Base-by-base conservation (phyloP, 2,797 vertebrate species). In the Trachurus trachurus region DNA sequence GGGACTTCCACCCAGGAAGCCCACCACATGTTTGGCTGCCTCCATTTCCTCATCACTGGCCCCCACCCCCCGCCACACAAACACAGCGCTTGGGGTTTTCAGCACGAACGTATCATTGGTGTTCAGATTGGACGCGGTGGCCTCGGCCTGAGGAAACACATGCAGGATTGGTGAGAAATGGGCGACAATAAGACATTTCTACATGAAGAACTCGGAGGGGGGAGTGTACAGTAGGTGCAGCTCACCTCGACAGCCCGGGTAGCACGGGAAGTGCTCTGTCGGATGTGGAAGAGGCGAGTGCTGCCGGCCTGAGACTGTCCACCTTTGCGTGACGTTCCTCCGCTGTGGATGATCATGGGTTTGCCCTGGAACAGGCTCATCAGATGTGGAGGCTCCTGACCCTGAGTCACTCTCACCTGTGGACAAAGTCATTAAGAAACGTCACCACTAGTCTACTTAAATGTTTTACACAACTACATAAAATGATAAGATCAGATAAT, bases 41-140 rank as follows among this genome's bases (percentile, higher is more conserved):
- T n/a, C 22, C 78, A 92, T 50, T 76, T 96, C 96, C 72, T 93
- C 93, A 0, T 92, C 91, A 11, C 85, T 94, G 70, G 95, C 95
- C 0, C 95, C 96, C 6, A 87, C 40, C 0, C 96, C 96, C n/a
- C 66, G 88, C 96, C 96, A 96, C 68, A 96, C 80, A 71, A 74
- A 94, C 73, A 92, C 2, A 11, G 54, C 72, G 0, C 6, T 62
- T 0, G 88, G 57, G 5, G 75, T 15, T 79, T 96, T 96, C 82
- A 96, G 89, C 82, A 96, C 95, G 73, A 96, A 96, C 73, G 94
- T 91, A 9, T 96, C 96, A 1, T 96, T 96, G 89, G 94, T 94
- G 92, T 96, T 96, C 78, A 96, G 90, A 3, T 22, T 89, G 71
- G 90, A 87, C 19, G 95, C 93, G 5, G 22, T 66, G 19, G 90